Evolutionary conservation across 1,140 invertebrate genomes (phyloP), one percentile per base, ranked within the genome.

Genomic region (Anoplolepis gracilipes): DNA sequence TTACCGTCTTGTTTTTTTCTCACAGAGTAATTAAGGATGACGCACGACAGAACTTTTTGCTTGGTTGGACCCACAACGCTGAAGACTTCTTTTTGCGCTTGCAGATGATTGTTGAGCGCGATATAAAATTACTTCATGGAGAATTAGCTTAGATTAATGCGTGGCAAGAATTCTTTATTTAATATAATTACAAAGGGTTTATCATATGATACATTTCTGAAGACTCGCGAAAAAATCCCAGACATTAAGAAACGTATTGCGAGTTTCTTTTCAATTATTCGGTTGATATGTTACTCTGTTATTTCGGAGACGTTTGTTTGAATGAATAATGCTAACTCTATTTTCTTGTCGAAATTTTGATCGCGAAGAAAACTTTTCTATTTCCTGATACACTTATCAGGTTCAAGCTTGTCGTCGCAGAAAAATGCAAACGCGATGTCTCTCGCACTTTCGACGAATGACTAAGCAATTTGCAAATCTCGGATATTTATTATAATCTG

Each of bases 41-140:
- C 4, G n/a, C 28, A 65, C 3, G n/a, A 13, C 10, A 28, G 8
- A 67, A n/a, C 28, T 10, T 36, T 36, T 55, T 78, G 13, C 39
- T 16, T 8, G 73, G 3, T 16, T 57, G n/a, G 2, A 75, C 11
- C 6, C 2, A 8, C 42, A 55, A 19, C 6, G 25, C 25, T 42
- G 22, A 39, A 30, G 61, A 30, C 30, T 76, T 64, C 39, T 64
- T 42, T 25, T 22, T 13, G 1, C 33, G 4, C 36, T 36, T 57
- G 70, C n/a, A 42, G 53, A 59, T 39, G 42, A 77, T 64, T 77
- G 36, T 77, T 62, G 39, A 76, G 16, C n/a, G 22, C 8, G 57
- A 22, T 76, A 39, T 39, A 62, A 76, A 76, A 36, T 11, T 28
- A 30, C 10, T 33, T 30, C 30, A 19, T 61, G 16, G 61, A 6